phyloP scores from a whole-genome alignment of 2,797 vertebrate species.

The Centropyge bicolor region DNA sequence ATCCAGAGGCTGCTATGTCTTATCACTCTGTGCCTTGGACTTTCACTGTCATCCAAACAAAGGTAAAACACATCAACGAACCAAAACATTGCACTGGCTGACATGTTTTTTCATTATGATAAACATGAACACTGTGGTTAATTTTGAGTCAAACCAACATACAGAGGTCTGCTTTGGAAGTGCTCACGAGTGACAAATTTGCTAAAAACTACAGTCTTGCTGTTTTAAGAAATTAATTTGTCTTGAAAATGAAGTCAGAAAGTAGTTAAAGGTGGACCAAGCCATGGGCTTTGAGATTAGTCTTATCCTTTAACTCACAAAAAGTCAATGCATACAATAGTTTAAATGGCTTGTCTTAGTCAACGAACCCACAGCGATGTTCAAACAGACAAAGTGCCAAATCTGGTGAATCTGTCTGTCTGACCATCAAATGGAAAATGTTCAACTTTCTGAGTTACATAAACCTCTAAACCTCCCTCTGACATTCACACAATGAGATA shows the following conservation, averaged over 20 bases:
- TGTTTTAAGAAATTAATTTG: not conserved
- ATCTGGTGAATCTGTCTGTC: not conserved
- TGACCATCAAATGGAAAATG: constrained; percentile 4
- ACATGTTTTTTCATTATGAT: not conserved
- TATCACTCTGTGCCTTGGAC: not conserved
- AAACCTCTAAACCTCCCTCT: constrained; percentile 39
- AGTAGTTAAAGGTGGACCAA: not conserved
- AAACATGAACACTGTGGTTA: not conserved
- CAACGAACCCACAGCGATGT: not conserved
- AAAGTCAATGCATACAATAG: not conserved
- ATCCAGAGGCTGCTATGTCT: not conserved
- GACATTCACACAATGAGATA: constrained; percentile 32
- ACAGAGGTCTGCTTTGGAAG: not conserved
- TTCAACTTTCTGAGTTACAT: constrained; percentile 25
- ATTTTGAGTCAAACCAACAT: not conserved
- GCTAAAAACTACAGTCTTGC: not conserved
- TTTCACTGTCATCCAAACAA: not conserved
- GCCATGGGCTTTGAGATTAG: not conserved
- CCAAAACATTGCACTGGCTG: not conserved
- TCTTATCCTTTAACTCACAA: not conserved
- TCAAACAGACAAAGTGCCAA: not conserved
- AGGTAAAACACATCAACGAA: not conserved
- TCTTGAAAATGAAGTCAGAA: not conserved
- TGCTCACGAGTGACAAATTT: not conserved
- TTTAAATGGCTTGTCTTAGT: constrained; percentile 12